Evolutionary conservation across 1,140 invertebrate genomes (phyloP).

Genomic region (Lordiphosa clarofinis): DNA sequence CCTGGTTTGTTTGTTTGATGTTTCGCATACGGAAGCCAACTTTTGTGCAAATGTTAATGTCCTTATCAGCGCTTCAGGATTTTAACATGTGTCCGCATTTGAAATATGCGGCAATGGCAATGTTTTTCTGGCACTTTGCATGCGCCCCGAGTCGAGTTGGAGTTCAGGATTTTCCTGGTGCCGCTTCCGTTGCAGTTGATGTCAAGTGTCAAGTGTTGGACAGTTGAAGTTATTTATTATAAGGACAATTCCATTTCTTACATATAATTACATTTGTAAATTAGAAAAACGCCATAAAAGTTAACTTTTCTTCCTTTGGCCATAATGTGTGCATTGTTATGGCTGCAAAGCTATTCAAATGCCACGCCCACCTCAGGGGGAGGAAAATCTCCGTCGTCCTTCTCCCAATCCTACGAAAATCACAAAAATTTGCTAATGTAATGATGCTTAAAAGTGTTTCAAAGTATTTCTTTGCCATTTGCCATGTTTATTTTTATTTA

Average conservation of each 20-base stretch:
- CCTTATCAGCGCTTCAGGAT: constrained; percentile 75
- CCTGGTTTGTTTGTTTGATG: constrained; percentile 48
- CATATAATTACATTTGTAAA: constrained; percentile 44
- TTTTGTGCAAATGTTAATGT: constrained; percentile 69
- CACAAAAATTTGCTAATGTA: constrained; percentile 70
- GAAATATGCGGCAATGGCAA: constrained; percentile 65
- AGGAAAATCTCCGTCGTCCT: constrained; percentile 12
- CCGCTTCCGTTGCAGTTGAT: constrained; percentile 70
- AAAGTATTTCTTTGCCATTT: constrained; percentile 63
- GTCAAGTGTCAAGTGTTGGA: constrained; percentile 74
- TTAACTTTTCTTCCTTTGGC: constrained; percentile 11
- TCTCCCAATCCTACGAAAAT: constrained; percentile 9
- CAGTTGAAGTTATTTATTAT: constrained; percentile 76
- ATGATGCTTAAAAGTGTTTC: constrained; percentile 76
- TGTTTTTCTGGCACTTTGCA: constrained; percentile 73
- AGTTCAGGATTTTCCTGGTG: constrained; percentile 31
- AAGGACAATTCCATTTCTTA: constrained; percentile 64
- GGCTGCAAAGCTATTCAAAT: not conserved
- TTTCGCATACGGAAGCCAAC: constrained; percentile 60
- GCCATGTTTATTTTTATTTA: constrained; percentile 74
- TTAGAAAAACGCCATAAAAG: constrained; percentile 60
- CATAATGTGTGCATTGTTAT: constrained; percentile 36
- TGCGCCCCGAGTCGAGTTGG: constrained; percentile 43
- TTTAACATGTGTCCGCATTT: constrained; percentile 75
- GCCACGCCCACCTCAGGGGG: not conserved